phyloP scores from a whole-genome alignment of 2,888 invertebrate genomes.

The Chalcis sispes region DNA sequence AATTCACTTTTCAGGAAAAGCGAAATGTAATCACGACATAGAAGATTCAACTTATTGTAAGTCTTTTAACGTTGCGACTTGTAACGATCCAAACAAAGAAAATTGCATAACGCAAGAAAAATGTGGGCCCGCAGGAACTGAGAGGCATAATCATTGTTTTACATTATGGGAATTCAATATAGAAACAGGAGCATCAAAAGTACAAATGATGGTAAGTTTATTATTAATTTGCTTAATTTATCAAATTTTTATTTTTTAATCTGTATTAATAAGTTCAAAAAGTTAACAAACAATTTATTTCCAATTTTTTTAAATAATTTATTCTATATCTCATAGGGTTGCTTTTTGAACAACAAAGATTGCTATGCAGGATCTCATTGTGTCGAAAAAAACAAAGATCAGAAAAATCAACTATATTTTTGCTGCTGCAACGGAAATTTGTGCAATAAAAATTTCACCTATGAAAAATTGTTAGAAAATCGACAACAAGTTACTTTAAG shows the following conservation, averaged over 20 bases:
- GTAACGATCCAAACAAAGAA: slow-evolving; percentile 73
- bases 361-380: slow-evolving; percentile 87
- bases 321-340: slow-evolving; percentile 81
- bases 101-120: slow-evolving; percentile 79
- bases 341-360: slow-evolving; percentile 88
- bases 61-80: slow-evolving; percentile 74
- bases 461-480: slow-evolving; percentile 70
- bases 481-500: background rate
- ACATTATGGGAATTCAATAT: slow-evolving; percentile 86
- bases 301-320: slow-evolving; percentile 11
- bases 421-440: slow-evolving; percentile 92
- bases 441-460: slow-evolving; percentile 89
- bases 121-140: slow-evolving; percentile 82
- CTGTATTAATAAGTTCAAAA: background rate
- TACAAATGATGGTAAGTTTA: slow-evolving; percentile 72
- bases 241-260: background rate
- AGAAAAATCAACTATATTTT: slow-evolving; percentile 84
- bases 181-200: slow-evolving; percentile 78
- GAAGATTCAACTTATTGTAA: slow-evolving; percentile 3
- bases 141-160: slow-evolving; percentile 89
- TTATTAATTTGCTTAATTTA: background rate
- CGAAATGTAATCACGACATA: background rate
- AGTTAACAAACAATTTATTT: slow-evolving; percentile 65
- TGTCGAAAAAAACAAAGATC: slow-evolving; percentile 80
- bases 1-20: too few species aligned